A percentile compares a stretch with the other conserved stretches of the same genome.
phyloP scores from a whole-genome alignment of 2,888 invertebrate species.

The Dorcus parallelipipedus region DNA sequence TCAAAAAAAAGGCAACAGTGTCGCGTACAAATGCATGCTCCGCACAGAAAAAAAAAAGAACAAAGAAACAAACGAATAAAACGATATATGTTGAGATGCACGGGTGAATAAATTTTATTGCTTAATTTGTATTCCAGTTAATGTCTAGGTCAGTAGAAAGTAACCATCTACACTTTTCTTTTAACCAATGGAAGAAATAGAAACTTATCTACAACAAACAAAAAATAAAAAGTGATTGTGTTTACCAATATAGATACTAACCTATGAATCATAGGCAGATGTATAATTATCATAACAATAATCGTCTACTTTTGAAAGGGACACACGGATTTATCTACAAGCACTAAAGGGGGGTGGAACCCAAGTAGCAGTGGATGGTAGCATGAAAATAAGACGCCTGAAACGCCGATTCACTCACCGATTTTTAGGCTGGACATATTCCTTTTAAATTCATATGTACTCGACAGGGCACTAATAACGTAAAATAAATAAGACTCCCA shows the following conservation, averaged over 20 bases:
- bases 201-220: not conserved
- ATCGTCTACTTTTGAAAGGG: conserved; percentile 3
- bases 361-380: conserved; percentile 12
- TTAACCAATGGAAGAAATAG: not conserved
- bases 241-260: conserved; percentile 7
- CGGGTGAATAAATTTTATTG: conserved; percentile 3
- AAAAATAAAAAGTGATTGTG: not conserved
- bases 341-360: conserved; percentile 41
- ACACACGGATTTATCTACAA: conserved; percentile 13
- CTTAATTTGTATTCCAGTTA: conserved; percentile 21
- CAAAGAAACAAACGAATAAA: not conserved
- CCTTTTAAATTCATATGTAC: conserved; percentile 46
- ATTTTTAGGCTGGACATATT: conserved; percentile 63
- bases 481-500: conserved; percentile 28
- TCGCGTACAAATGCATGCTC: too few relatives aligned
- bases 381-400: not conserved
- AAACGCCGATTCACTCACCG: conserved; percentile 47
- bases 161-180: conserved; percentile 2
- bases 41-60: not conserved
- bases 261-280: conserved; percentile 20
- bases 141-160: conserved; percentile 20
- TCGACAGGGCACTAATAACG: conserved; percentile 33
- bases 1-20: too few relatives aligned
- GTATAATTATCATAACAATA: conserved; percentile 16
- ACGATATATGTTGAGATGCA: too few relatives aligned